Evolutionary conservation across 2,797 vertebrate species (phyloP).

Genomic region (Channallabes apus): DNA sequence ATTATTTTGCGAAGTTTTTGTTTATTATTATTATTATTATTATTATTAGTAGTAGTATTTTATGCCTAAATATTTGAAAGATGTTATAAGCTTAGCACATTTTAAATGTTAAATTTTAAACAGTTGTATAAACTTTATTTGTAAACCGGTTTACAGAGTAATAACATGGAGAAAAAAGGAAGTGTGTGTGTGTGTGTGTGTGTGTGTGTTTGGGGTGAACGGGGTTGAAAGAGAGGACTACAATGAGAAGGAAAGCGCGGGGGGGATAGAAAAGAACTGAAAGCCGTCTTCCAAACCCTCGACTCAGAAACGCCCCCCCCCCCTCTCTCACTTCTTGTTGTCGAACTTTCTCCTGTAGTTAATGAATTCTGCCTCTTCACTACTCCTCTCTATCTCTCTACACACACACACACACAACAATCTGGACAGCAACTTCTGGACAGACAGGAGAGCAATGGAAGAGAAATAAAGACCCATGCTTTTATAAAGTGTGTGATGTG

Average conservation of each 20-base stretch:
- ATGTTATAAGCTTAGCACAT: too few species aligned
- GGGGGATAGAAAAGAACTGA: neutral
- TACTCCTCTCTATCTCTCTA: neutral
- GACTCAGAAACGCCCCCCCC: neutral
- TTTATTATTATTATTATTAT: too few species aligned
- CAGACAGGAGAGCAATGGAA: too few species aligned
- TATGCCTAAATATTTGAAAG: too few species aligned
- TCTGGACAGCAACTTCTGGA: too few species aligned
- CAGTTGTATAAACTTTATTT: neutral
- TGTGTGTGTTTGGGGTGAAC: neutral
- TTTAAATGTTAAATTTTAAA: neutral
- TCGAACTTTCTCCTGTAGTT: neutral
- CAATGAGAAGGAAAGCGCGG: neutral
- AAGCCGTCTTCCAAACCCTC: neutral
- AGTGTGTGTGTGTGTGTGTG: neutral
- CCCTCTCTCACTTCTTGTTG: neutral
- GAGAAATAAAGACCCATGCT: too few species aligned
- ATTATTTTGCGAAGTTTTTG: neutral
- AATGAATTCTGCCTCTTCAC: conserved; percentile 1
- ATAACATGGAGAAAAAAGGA: neutral
- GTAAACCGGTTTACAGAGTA: neutral
- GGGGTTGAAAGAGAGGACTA: neutral
- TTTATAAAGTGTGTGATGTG: too few species aligned
- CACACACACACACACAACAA: neutral
- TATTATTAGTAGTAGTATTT: too few species aligned